Base-by-base conservation (phyloP, 2,888 invertebrate species). In the Hydropsyche betteni region DNA sequence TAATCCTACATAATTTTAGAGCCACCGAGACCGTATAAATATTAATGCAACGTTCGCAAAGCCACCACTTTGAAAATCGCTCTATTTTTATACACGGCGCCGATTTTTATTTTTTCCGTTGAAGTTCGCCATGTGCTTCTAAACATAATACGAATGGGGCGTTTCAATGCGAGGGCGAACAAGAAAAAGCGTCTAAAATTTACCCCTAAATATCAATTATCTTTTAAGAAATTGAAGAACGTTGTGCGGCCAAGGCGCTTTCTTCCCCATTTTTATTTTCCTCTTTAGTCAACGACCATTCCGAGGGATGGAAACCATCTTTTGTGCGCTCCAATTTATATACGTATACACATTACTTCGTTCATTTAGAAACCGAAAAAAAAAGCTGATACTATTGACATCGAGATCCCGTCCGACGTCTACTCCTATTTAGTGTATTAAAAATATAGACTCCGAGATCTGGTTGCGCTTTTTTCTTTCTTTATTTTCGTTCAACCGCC, bases 341-440 rank as follows among this genome's bases (percentile, higher is more conserved):
- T 76, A 58, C 44, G 24, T 24, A 44, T 44, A 44, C 44, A 44
- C 44, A 10, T 10, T 10, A 55, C 68, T 73, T 73, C 76, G 38
- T 73, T 73, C 51, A 33, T 76, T 71, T 75, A 74, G 58, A 14
- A 8, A 5, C 33, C n/a, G 36, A 12, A 64, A 64, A 64, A n/a
- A 77, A 74, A 78, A 79, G 73, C 76, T 78, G 79, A 79, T 79
- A 79, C 79, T 71, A 78, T 79, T 79, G 79, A 78, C 76, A 70
- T 70, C 77, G 75, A 78, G 75, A 78, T 76, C 64, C 68, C 16
- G 73, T 72, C 71, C 76, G 74, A 55, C 74, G 71, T 70, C 76
- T 75, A 53, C 76, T 76, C 79, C 76, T 76, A 79, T 79, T 79
- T 79, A 77, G 68, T 72, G 73, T 73, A 76, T 73, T 72, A 73